These are phyloP conservation scores for Cephalopholis sonnerati DNA, from an alignment of 2,113 vertebrate species.

Conservation along the genomic window DNA sequence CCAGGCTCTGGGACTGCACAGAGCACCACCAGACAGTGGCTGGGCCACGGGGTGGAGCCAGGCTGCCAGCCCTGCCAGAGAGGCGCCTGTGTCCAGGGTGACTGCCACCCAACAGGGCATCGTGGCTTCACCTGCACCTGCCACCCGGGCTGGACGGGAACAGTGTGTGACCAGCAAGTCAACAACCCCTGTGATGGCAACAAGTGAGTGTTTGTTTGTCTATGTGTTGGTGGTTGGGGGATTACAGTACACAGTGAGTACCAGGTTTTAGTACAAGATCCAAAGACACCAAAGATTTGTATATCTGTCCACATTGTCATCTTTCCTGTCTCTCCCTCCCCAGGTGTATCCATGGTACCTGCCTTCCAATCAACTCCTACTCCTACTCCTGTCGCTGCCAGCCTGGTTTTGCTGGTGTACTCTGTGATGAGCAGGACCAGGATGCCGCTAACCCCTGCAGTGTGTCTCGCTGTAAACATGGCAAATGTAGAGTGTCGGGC, in stretches of 20 bases:
- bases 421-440: slow-evolving; percentile 93
- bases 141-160: slow-evolving; percentile 93
- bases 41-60: slow-evolving; percentile 93
- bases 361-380: slow-evolving; percentile 96
- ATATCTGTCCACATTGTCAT: background rate
- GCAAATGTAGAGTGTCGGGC: slow-evolving; percentile 94
- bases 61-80: slow-evolving; percentile 96
- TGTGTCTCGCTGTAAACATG: slow-evolving; percentile 92
- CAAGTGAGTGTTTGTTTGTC: slow-evolving; percentile 88
- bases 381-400: slow-evolving; percentile 99
- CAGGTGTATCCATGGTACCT: slow-evolving; percentile 95
- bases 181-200: slow-evolving; percentile 96
- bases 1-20: slow-evolving; percentile 57
- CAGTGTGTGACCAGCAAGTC: slow-evolving; percentile 92
- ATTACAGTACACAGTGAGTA: background rate
- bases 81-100: slow-evolving; percentile 91
- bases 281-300: too few species aligned
- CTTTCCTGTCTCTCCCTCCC: slow-evolving; percentile 35
- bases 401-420: slow-evolving; percentile 92
- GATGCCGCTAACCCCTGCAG: slow-evolving; percentile 91
- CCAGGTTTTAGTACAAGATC: too few species aligned
- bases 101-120: slow-evolving; percentile 90
- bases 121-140: slow-evolving; percentile 95
- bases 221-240: background rate
- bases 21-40: slow-evolving; percentile 82